phyloP scores from a whole-genome alignment of 2,113 vertebrate genomes.

The Progne subis region DNA sequence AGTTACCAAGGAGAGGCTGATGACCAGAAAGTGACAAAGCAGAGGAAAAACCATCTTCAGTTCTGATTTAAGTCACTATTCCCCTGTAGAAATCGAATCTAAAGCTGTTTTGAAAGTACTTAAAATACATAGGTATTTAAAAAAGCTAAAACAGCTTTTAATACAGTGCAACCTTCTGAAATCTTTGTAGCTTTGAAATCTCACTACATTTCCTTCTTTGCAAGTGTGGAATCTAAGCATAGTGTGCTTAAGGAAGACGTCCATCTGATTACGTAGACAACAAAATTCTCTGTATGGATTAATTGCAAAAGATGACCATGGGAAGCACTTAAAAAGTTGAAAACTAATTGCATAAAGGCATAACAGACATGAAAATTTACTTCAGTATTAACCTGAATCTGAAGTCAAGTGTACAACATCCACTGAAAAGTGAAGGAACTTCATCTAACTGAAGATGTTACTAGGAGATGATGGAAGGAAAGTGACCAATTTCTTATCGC shows the following conservation, averaged over 20 bases:
- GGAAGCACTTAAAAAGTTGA: not conserved
- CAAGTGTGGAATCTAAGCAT: not conserved
- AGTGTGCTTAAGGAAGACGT: rapidly evolving
- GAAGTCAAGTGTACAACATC: not conserved
- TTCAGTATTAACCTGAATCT: not conserved
- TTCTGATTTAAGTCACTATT: not conserved
- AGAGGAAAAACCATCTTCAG: not conserved
- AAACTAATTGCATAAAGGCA: not conserved
- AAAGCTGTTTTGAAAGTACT: not conserved
- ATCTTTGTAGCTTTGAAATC: not conserved
- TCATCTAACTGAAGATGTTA: not conserved
- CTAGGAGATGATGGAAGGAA: not conserved
- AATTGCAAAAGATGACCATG: not conserved
- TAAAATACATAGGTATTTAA: not conserved
- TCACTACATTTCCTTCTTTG: not conserved
- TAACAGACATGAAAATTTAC: not conserved
- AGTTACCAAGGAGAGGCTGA: not conserved
- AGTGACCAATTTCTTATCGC: not conserved
- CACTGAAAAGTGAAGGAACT: rapidly evolving
- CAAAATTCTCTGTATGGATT: not conserved
- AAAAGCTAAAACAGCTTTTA: not conserved
- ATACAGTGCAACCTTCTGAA: not conserved
- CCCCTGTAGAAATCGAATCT: not conserved
- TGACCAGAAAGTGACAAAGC: not conserved
- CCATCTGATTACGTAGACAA: not conserved